These are phyloP conservation scores for Lethenteron camtschaticum DNA, from an alignment of 2,113 vertebrate genomes.

Conservation along the genomic window DNA sequence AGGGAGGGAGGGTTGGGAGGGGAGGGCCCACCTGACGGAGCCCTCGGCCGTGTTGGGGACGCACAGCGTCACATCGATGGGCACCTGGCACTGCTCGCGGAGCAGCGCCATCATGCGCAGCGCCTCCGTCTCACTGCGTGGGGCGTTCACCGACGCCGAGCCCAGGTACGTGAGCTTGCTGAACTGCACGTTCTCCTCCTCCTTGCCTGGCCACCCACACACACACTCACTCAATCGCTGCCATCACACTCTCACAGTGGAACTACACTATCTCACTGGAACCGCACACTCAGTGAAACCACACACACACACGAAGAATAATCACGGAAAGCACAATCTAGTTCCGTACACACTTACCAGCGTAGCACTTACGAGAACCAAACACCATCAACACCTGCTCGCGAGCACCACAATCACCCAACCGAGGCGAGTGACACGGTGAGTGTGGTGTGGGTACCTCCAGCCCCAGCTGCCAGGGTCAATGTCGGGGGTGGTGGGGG, in stretches of 20 bases:
- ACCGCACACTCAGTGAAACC: too few relatives aligned
- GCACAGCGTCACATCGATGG: conserved; percentile 57
- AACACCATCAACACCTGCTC: background rate
- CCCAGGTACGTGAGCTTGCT: conserved; percentile 82
- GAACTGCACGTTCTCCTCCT: conserved; percentile 85
- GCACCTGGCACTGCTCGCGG: conserved; percentile 38
- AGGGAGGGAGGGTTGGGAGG: background rate
- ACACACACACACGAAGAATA: too few relatives aligned
- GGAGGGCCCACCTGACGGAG: conserved; percentile 47
- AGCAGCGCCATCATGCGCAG: conserved; percentile 58
- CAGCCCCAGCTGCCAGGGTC: conserved; percentile 10
- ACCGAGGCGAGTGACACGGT: conserved; percentile 10
- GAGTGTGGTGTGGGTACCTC: background rate
- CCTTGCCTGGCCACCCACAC: conserved; percentile 15
- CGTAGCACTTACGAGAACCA: too few relatives aligned
- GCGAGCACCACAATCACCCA: conserved; percentile 14
- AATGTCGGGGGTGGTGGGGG: too few relatives aligned
- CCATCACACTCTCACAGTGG: too few relatives aligned
- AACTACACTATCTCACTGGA: too few relatives aligned
- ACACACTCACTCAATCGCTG: too few relatives aligned
- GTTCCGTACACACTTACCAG: too few relatives aligned
- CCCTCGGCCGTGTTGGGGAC: conserved; percentile 71
- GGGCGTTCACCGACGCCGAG: conserved; percentile 68
- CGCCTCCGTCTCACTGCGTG: conserved; percentile 62
- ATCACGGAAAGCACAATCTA: too few relatives aligned